Evolutionary conservation across 2,113 vertebrate genomes (phyloP).

Genomic region (Eretmochelys imbricata): DNA sequence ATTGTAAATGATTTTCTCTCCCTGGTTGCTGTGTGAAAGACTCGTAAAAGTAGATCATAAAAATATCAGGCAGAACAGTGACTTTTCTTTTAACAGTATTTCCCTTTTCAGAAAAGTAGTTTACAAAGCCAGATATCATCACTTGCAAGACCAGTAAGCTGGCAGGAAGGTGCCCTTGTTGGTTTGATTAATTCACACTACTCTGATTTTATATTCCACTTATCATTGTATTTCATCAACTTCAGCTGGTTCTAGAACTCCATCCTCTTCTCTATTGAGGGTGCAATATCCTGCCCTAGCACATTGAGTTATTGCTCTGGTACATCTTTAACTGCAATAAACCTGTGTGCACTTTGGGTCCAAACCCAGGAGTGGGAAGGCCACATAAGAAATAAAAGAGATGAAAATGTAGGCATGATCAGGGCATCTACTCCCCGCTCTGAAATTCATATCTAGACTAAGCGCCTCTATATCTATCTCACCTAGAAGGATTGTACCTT

Average conservation of each 20-base stretch:
- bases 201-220: neutral
- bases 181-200: neutral
- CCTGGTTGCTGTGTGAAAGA: neutral
- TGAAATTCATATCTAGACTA: neutral
- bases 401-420: neutral
- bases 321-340: neutral
- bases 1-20: neutral
- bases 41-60: neutral
- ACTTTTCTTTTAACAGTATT: neutral
- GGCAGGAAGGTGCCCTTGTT: neutral
- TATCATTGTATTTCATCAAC: neutral
- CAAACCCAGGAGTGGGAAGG: fast-evolving
- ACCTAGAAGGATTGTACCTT: neutral
- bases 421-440: neutral
- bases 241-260: neutral
- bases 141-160: neutral
- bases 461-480: neutral
- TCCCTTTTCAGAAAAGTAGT: neutral
- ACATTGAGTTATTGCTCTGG: neutral
- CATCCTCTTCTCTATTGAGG: neutral
- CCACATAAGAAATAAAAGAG: neutral
- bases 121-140: neutral
- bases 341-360: neutral
- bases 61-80: neutral
- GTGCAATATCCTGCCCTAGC: neutral